phyloP scores from a whole-genome alignment of 2,888 invertebrate genomes.

The Archips crataeganus region DNA sequence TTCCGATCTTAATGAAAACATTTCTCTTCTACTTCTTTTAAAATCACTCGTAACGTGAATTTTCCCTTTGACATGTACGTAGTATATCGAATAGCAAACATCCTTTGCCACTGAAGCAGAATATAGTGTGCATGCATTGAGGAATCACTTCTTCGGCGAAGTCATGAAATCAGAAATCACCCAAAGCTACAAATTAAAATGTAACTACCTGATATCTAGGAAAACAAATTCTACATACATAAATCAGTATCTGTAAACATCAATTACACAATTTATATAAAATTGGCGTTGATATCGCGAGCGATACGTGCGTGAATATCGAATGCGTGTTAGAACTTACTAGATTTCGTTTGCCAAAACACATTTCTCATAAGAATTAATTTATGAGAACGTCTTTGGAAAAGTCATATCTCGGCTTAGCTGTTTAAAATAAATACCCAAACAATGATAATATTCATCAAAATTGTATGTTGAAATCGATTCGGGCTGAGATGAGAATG shows the following conservation, averaged over 20 bases:
- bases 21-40: not conserved
- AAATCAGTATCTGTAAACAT: conserved; percentile 12
- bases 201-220: conserved; percentile 4
- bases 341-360: conserved; percentile 8
- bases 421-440: not conserved
- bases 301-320: conserved; percentile 5
- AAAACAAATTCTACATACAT: conserved; percentile 21
- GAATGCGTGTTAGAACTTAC: not conserved
- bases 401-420: not conserved
- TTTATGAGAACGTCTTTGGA: conserved; percentile 14
- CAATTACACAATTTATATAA: conserved; percentile 18
- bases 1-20: not conserved
- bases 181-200: conserved; percentile 22
- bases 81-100: not conserved
- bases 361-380: conserved; percentile 25
- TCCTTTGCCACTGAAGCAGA: conserved; percentile 20
- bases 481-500: not conserved
- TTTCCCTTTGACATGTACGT: not conserved
- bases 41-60: not conserved
- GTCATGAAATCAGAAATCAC: conserved; percentile 8
- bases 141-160: conserved; percentile 4
- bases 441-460: not conserved
- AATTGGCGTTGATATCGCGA: conserved; percentile 15
- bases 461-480: not conserved
- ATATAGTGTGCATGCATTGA: not conserved